These are phyloP conservation scores for Dendrolimus pini DNA, from an alignment of 2,888 invertebrate species.

Conservation along the genomic window DNA sequence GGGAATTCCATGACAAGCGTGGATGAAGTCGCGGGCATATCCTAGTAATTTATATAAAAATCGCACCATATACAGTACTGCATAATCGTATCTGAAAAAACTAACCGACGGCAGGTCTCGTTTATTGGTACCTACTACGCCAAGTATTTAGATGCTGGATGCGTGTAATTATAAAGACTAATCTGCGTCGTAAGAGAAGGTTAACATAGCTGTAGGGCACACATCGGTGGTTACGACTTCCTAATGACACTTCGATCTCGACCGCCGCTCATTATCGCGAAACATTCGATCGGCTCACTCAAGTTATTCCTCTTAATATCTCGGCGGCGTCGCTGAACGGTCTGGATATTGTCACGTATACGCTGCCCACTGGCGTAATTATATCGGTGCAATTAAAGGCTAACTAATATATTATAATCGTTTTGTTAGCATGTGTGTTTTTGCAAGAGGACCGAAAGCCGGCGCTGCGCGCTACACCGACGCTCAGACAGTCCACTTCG, in stretches of 20 bases:
- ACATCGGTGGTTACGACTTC: conserved; percentile 68
- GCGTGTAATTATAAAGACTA: conserved; percentile 61
- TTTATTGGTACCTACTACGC: conserved; percentile 29
- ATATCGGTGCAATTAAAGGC: conserved; percentile 73
- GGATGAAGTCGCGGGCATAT: too few species aligned
- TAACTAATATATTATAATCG: conserved; percentile 77
- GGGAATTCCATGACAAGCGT: too few species aligned
- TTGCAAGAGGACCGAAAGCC: conserved; percentile 56
- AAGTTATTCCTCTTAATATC: conserved; percentile 74
- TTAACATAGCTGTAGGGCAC: conserved; percentile 64
- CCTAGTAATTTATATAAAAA: too few species aligned
- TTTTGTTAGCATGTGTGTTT: conserved; percentile 66
- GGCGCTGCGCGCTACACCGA: conserved; percentile 43
- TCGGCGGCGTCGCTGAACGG: conserved; percentile 32
- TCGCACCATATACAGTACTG: too few species aligned
- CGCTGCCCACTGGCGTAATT: conserved; percentile 63
- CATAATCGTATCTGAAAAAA: neutral
- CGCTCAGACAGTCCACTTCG: conserved; percentile 20
- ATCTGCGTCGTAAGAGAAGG: conserved; percentile 51
- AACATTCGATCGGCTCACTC: conserved; percentile 66
- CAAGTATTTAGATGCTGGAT: conserved; percentile 30
- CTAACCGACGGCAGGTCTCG: neutral
- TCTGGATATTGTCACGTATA: conserved; percentile 74
- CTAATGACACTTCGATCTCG: conserved; percentile 74
- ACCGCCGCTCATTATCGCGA: conserved; percentile 68